These are phyloP conservation scores for Calameuta pallipes DNA, from an alignment of 2,888 invertebrate genomes.

Conservation along the genomic window DNA sequence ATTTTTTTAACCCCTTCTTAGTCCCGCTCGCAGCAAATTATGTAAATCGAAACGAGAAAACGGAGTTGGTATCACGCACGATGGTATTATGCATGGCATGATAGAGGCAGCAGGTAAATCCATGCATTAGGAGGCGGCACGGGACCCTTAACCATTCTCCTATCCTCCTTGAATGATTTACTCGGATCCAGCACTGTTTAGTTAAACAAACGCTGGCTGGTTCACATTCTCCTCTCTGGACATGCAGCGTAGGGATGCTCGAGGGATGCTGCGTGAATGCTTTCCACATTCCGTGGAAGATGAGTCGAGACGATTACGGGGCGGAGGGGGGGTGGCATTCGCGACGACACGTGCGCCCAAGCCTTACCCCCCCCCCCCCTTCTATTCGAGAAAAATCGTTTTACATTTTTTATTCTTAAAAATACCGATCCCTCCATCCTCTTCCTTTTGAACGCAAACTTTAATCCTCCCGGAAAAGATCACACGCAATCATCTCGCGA, in stretches of 20 bases:
- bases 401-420: conserved; percentile 16
- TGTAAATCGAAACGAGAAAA: conserved; percentile 50
- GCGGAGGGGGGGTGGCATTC: conserved; percentile 27
- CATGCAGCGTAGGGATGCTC: not conserved
- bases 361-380: conserved; percentile 13
- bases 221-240: conserved; percentile 23
- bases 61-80: conserved; percentile 45
- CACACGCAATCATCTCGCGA: not conserved
- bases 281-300: conserved; percentile 31
- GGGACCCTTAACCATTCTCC: conserved; percentile 24
- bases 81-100: conserved; percentile 43
- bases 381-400: conserved; percentile 24
- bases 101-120: conserved; percentile 23
- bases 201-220: conserved; percentile 26
- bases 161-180: conserved; percentile 31
- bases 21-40: conserved; percentile 41
- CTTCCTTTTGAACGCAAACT: not conserved
- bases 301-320: conserved; percentile 52
- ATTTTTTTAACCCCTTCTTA: conserved; percentile 18
- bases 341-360: conserved; percentile 17
- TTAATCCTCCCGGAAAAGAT: not conserved
- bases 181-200: conserved; percentile 25
- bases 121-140: conserved; percentile 29
- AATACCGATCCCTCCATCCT: not conserved
- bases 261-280: not conserved